Evolutionary conservation across 2,888 invertebrate genomes (phyloP).

Genomic region (Nemurella pictetii): DNA sequence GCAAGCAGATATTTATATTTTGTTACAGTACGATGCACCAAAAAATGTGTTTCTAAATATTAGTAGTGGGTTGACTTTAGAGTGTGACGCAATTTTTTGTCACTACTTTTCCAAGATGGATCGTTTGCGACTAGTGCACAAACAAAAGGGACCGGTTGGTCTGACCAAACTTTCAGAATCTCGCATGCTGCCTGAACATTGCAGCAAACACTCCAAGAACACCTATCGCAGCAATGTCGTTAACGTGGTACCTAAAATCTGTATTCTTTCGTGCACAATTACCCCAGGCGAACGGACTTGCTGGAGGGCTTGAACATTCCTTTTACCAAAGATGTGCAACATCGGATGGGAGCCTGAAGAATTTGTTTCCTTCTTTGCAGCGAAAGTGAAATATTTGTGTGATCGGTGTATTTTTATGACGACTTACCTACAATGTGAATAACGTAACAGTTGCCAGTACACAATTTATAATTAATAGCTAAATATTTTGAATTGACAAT

Average conservation of each 20-base stretch:
- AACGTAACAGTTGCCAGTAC: neutral
- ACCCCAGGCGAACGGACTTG: neutral
- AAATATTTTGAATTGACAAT: neutral
- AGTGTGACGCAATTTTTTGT: neutral
- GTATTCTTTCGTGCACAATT: neutral
- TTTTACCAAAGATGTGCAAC: neutral
- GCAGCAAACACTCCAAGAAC: neutral
- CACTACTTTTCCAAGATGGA: neutral
- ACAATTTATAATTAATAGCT: neutral
- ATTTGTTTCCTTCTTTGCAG: neutral
- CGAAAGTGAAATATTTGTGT: neutral
- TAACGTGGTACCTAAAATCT: neutral
- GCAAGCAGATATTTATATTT: neutral
- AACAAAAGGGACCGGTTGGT: neutral
- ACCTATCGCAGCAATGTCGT: neutral
- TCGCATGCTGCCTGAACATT: neutral
- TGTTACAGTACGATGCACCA: neutral
- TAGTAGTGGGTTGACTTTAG: neutral
- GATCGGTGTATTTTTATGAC: neutral
- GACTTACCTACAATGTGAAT: neutral
- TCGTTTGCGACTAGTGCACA: neutral
- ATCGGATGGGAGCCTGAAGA: neutral
- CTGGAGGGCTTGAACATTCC: neutral
- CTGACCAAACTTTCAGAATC: neutral
- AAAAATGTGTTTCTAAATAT: neutral